Evolutionary conservation across 2,797 vertebrate species (phyloP), one percentile per base, ranked within the genome.

Genomic region (Myotis findleyi): DNA sequence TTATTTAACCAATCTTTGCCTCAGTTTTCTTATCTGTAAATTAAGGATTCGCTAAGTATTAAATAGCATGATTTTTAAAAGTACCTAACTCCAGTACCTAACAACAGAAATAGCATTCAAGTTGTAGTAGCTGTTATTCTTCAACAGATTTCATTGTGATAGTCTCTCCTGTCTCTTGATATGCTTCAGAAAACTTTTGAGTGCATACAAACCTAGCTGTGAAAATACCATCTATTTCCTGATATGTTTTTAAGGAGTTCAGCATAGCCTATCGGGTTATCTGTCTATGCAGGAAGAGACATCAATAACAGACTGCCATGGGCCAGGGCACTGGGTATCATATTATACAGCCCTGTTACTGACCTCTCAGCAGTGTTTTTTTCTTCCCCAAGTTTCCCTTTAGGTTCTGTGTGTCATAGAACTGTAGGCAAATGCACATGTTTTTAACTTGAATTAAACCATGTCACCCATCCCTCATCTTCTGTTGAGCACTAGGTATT

Each of bases 21-120:
- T 76, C 79, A 47, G 68, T 95, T 94, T 91, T 88, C 49, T 96
- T 72, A 77, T 91, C 36, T 93, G 21, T 79, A 57, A 73, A 85
- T 90, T 66, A 81, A 21, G 83, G 30, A 38, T 80, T 4, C 8
- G 59, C 16, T 81, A 77, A 82, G 30, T 55, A 33, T 76, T 92
- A 90, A 30, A 62, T 81, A 81, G 59, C 7, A 62, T 84, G 14
- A 36, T 81, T 95, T 95, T 77, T 9, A 62, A 79, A 89, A 93
- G 10, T 59, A 8, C 64, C 75, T 86, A 30, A 33, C 1, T 80
- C 41, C 30, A 17, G 7, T 71, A 27, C 89, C 77, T 71, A 49
- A 41, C 17, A 71, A 66, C 8, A n/a, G 76, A 91, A 80, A 71
- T 86, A 89, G 23, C 36, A 66, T n/a, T 88, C 30, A 62, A 13